phyloP scores from a whole-genome alignment of 1,140 invertebrate genomes.

The Odontomachus brunneus region DNA sequence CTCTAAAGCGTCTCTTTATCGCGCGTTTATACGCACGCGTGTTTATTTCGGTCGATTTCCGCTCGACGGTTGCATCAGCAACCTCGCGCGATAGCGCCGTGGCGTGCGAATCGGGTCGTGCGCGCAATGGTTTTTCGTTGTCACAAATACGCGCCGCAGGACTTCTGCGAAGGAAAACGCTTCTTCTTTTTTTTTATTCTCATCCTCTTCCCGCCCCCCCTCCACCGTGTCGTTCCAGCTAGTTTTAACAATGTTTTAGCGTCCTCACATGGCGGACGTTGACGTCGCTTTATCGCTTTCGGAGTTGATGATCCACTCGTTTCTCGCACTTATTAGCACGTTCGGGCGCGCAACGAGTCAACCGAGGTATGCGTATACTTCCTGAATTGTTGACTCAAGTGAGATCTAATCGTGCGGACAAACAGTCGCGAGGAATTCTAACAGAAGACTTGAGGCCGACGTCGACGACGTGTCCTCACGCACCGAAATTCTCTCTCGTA shows the following conservation, averaged over 20 bases:
- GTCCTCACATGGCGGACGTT: too few species aligned
- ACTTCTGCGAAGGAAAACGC: background rate
- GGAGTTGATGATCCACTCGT: too few species aligned
- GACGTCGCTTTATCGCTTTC: too few species aligned
- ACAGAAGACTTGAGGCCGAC: too few species aligned
- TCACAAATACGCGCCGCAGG: background rate
- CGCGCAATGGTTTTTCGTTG: constrained; percentile 33
- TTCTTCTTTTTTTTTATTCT: background rate
- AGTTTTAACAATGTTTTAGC: background rate
- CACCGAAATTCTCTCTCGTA: background rate
- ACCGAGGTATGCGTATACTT: too few species aligned
- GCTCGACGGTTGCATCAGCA: constrained; percentile 50
- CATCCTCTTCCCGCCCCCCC: too few species aligned
- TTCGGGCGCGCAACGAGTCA: too few species aligned
- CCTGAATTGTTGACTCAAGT: too few species aligned
- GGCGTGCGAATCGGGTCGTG: constrained; percentile 41
- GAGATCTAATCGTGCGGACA: background rate
- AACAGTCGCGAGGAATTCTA: background rate
- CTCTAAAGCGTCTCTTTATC: constrained; percentile 17
- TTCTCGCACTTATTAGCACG: too few species aligned
- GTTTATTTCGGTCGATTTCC: constrained; percentile 62
- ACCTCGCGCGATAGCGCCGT: constrained; percentile 46
- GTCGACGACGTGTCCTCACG: too few species aligned
- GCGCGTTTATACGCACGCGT: constrained; percentile 34
- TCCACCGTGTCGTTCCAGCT: too few species aligned